Conservation (phyloP, 2,113 vertebrate genomes). For the human region DNA sequence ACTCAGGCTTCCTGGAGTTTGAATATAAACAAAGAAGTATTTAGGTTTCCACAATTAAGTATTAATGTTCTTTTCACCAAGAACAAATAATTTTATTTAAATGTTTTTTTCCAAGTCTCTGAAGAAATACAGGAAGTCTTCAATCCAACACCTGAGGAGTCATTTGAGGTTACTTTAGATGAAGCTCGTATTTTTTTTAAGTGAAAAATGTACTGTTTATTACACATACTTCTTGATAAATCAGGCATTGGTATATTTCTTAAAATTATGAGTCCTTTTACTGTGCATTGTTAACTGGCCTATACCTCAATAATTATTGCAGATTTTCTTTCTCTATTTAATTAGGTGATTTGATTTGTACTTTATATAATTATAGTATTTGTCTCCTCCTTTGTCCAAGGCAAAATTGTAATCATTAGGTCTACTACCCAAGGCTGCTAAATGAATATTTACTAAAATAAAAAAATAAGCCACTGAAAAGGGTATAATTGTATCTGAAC, state of each 20-base stretch:
- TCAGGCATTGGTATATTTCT: conserved; percentile 29
- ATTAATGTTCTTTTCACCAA: conserved; percentile 25
- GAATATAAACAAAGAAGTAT: conserved; percentile 12
- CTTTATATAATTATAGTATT: conserved; percentile 74
- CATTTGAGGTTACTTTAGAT: conserved; percentile 47
- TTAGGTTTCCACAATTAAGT: conserved; percentile 18
- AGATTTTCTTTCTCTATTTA: conserved; percentile 67
- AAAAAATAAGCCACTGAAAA: conserved; percentile 65
- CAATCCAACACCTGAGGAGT: background rate
- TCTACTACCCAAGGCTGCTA: conserved; percentile 64
- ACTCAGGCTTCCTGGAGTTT: background rate
- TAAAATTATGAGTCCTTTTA: conserved; percentile 49
- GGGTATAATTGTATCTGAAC: conserved; percentile 65
- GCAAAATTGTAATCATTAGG: conserved; percentile 72
- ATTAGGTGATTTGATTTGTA: conserved; percentile 74
- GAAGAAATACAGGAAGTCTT: conserved; percentile 1
- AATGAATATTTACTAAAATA: conserved; percentile 73
- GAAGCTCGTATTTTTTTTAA: conserved; percentile 48
- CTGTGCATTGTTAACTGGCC: conserved; percentile 38
- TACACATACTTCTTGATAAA: conserved; percentile 57
- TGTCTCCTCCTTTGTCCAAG: conserved; percentile 63
- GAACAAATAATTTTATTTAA: background rate
- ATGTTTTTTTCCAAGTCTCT: conserved; percentile 28
- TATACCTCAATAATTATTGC: conserved; percentile 47
- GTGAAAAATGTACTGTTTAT: conserved; percentile 48